Base-by-base conservation (phyloP, 2,888 invertebrate species). In the Acleris cristana region DNA sequence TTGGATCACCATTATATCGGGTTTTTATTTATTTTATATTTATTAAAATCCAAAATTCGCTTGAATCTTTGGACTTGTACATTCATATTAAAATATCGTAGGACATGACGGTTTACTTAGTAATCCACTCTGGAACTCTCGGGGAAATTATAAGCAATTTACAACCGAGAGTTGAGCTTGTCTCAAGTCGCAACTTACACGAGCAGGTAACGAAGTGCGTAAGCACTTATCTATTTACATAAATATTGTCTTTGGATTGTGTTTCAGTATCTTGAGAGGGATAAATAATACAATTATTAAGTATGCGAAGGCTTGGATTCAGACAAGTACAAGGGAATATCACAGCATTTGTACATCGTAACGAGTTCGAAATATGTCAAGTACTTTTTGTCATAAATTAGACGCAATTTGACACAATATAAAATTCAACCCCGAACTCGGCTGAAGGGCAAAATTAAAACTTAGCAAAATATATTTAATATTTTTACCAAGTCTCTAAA, bases 91-190 rank as follows among this genome's bases (percentile, higher is more conserved):
- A 45, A 66, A 51, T 51, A 44, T 45, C 49, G 64, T 54, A 71
- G 69, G 65, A 70, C 73, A 70, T 68, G 69, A 69, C 70, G 66
- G 68, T 69, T 71, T 70, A 71, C 73, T 68, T 62, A 70, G 72
- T 73, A 77, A 76, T 73, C 73, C 70, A 53, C 60, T 72, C 61
- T 64, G 72, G 70, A 66, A 65, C 69, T 71, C 71, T 63, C 65
- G 44, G 68, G 71, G 70, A 74, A 75, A 77, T 75, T 74, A 70
- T 72, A 71, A 76, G 73, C 74, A 74, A 76, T 77, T 74, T 70
- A 70, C 73, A 65, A 71, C 69, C 68, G 70, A 63, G 65, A 64
- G 54, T 65, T 55, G 69, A 51, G 62, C 63, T 51, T 61, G 55
- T 61, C 34, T 34, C 56, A 23, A 56, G 55, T 61, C 34, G 21